Evolutionary conservation across 2,797 vertebrate genomes (phyloP), one percentile per base, ranked within the genome.

Genomic region (Anguilla pacifica): DNA sequence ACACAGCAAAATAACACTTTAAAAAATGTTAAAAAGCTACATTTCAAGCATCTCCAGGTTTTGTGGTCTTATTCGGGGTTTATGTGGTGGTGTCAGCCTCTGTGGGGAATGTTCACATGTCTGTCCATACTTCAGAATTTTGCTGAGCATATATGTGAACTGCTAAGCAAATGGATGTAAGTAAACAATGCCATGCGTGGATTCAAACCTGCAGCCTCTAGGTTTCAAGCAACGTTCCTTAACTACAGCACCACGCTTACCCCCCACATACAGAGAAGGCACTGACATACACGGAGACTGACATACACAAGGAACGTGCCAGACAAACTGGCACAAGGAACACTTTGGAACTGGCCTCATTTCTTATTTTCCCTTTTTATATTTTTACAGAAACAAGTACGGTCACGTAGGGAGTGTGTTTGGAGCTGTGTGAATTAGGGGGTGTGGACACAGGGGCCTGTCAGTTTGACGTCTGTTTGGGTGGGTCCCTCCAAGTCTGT

Each of bases 361-460:
- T 83, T 28, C 67, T 61, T 2, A 35, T 17, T 19, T 19, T 59
- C 13, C 17, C 17, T 67, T 67, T 64, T 87, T 67, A 55, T 51
- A n/a, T 49, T 84, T 59, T 87, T 10, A 84, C 77, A 64, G 81
- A 15, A 53, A 74, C 64, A 84, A 43, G 61, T 74, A 31, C 64
- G 53, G 81, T 13, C 28, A 72, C 19, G 81, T 17, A 31, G 61
- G 19, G 9, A 25, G 64, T 13, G 28, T 46, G 82, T 72, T 57
- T 57, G 82, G 61, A 59, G 64, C 28, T 39, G 5, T 39, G 5
- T 67, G n/a, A 2, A n/a, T n/a, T n/a, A 84, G 31, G 87, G 6
- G 82, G 19, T 10, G 35, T 6, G 70, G 31, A 87, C 22, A 84
- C 5, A 28, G 31, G 19, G 19, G 11, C 35, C 49, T 57, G 28